A percentile compares a stretch with the other conserved stretches of the same genome.
Evolutionary conservation across 2,888 invertebrate species (phyloP).

Genomic region (Phortica okadai): DNA sequence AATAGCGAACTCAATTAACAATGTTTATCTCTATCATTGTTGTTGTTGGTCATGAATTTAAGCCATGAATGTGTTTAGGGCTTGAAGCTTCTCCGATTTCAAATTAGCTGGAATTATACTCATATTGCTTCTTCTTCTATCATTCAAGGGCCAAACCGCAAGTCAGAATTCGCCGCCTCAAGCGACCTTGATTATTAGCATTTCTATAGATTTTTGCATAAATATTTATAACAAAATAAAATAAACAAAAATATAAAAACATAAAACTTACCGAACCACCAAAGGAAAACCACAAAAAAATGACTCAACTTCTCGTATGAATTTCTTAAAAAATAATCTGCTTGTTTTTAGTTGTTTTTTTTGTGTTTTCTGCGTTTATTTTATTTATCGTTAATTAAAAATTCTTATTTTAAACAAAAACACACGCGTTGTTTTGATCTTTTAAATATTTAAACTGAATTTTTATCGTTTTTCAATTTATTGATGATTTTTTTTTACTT

Average conservation of each 20-base stretch:
- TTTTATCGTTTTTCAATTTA: neutral
- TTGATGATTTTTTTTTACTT: neutral
- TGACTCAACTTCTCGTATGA: conserved; percentile 16
- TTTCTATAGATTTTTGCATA: neutral
- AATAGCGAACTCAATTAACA: too few species aligned
- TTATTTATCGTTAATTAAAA: conserved; percentile 2
- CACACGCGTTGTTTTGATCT: neutral
- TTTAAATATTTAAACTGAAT: neutral
- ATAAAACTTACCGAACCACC: conserved; percentile 13
- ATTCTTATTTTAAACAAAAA: neutral
- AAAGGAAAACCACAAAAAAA: conserved; percentile 31
- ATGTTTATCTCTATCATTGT: too few species aligned
- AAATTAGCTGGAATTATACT: too few species aligned
- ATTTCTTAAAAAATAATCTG: neutral
- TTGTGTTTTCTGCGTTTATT: neutral
- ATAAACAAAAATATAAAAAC: neutral
- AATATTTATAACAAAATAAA: neutral
- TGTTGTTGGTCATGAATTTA: too few species aligned
- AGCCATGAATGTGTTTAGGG: too few species aligned
- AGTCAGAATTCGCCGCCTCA: too few species aligned
- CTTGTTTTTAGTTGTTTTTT: conserved; percentile 19
- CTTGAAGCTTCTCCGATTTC: too few species aligned
- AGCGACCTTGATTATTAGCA: too few species aligned
- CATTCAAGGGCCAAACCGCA: too few species aligned
- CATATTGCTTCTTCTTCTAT: too few species aligned